Base-by-base conservation (phyloP, 1,140 invertebrate species). In the Drosophila cardini region DNA sequence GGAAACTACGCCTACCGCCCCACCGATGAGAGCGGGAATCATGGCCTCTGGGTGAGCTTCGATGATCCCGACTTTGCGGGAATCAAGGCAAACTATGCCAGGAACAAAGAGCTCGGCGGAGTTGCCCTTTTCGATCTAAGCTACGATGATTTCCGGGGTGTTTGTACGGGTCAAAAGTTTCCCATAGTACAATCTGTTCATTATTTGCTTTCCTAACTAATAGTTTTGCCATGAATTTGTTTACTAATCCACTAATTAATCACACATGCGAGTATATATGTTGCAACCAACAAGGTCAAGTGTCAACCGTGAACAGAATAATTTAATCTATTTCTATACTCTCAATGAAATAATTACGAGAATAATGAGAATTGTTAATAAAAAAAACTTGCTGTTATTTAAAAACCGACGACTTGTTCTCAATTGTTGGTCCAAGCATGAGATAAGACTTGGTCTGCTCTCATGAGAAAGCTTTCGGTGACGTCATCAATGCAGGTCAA, bases 41-140 rank as follows among this genome's bases (percentile, higher is more conserved):
- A 94, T 7, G 95, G 97, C 7, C 93, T 98, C 42, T 99, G 98
- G 98, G 95, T 98, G 0, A 96, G 96, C 52, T 98, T 96, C 84
- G 98, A 99, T 87, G 97, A 98, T 91, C 94, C 95, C 0, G 95
- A 97, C 62, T 97, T 96, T 8, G 95, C 97, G 21, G 95, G 94
- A 30, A 94, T 96, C 48, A 98, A 98, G 82, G 96, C 96, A 0
- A 90, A 93, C 2, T 98, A 96, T 85, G 95, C 94, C 11, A 93
- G 95, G 73, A 93, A 93, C 1, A 96, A 95, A 80, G 95, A 94
- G 11, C 94, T 97, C 0, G 97, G 96, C 10, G 97, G 97, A 8
- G 93, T 97, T 1, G 96, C 97, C 4, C 92, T 98, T 6, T 94
- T 95, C 61, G 97, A 98, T 72, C 85, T 98, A 1, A 95, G 96